Evolutionary conservation across 2,113 vertebrate species (phyloP).

Genomic region (Lanius ludovicianus): DNA sequence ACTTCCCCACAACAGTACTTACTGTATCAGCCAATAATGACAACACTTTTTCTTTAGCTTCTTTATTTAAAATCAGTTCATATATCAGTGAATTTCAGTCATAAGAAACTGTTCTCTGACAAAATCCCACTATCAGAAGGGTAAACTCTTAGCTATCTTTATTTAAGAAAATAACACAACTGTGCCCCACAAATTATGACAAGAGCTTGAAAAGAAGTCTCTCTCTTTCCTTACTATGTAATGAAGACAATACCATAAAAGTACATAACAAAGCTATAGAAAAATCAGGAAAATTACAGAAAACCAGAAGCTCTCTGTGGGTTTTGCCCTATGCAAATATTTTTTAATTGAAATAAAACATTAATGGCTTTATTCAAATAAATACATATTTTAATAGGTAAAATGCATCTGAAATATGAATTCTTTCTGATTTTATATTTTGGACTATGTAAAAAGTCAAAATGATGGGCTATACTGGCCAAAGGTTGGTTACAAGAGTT

Average conservation of each 20-base stretch:
- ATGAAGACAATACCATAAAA: background rate
- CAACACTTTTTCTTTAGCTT: background rate
- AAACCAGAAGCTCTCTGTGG: background rate
- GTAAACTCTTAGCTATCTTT: background rate
- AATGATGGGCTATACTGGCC: constrained; percentile 35
- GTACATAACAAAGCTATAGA: background rate
- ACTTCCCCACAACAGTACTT: background rate
- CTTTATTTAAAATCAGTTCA: constrained; percentile 51
- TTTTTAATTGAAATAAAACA: constrained; percentile 4
- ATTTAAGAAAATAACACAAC: constrained; percentile 51
- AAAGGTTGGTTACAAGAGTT: constrained; percentile 86
- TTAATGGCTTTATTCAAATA: constrained; percentile 34
- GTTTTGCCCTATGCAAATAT: background rate
- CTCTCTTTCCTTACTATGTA: background rate
- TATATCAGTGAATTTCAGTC: constrained; percentile 2
- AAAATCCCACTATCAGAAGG: constrained; percentile 6
- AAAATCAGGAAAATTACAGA: constrained; percentile 6
- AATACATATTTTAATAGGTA: constrained; percentile 19
- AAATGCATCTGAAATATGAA: background rate
- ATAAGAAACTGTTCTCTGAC: constrained; percentile 33
- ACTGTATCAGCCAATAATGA: background rate
- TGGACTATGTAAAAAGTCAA: background rate
- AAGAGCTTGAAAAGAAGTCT: background rate
- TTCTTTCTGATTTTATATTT: background rate
- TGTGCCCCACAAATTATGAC: background rate